A percentile compares a stretch with the other conserved stretches of the same genome.
Evolutionary conservation across 2,888 invertebrate species (phyloP).

Genomic region (Ormyrus nitidulus): DNA sequence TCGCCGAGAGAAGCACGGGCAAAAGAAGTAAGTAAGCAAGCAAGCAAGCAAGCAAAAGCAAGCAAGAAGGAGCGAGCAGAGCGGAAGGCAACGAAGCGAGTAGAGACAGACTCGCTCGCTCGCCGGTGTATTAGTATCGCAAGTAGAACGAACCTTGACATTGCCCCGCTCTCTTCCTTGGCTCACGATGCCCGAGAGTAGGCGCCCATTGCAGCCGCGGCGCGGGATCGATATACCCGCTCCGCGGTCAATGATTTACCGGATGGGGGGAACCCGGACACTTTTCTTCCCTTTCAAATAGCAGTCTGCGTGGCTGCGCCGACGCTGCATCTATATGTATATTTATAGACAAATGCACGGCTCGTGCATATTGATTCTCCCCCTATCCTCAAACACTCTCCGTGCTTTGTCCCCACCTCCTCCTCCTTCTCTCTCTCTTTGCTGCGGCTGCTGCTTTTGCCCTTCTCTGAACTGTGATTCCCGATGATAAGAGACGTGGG

Average conservation of each 20-base stretch:
- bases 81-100: neutral
- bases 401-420: too few relatives aligned
- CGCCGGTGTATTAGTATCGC: slow-evolving; percentile 26
- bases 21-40: slow-evolving; percentile 5
- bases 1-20: neutral
- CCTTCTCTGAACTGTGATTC: too few relatives aligned
- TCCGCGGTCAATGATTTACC: slow-evolving; percentile 18
- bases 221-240: neutral
- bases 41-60: slow-evolving; percentile 11
- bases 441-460: neutral
- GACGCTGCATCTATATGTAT: neutral
- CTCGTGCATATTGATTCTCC: neutral
- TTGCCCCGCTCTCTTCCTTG: slow-evolving; percentile 29
- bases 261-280: neutral
- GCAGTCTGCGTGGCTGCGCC: too few relatives aligned
- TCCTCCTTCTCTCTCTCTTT: neutral
- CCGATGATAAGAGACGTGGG: too few relatives aligned
- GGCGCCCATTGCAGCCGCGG: neutral
- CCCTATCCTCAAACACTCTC: too few relatives aligned
- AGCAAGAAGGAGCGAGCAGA: neutral
- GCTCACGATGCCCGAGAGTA: neutral
- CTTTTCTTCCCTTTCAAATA: too few relatives aligned
- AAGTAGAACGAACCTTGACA: slow-evolving; percentile 56
- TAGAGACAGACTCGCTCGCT: neutral
- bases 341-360: neutral